These are phyloP conservation scores for Heliothis peltigera DNA, from an alignment of 2,888 invertebrate genomes.

Conservation along the genomic window DNA sequence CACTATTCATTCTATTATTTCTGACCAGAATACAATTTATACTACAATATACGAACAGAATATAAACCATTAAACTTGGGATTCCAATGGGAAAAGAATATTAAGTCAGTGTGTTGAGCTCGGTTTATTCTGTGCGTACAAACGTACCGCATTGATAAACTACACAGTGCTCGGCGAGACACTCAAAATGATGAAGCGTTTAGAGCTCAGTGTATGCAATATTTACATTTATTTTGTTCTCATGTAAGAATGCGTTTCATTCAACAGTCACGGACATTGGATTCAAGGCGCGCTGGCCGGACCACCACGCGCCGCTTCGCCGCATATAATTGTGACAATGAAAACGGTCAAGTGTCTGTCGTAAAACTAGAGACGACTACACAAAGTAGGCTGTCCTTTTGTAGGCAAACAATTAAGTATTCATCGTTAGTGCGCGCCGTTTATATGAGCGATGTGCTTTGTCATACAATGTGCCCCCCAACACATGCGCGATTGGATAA, in stretches of 20 bases:
- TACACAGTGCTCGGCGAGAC: constrained; percentile 31
- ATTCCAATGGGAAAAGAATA: constrained; percentile 22
- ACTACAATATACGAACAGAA: constrained; percentile 26
- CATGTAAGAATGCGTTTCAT: constrained; percentile 69
- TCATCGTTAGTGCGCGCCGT: constrained; percentile 75
- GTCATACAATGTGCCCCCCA: constrained; percentile 61
- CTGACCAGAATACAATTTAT: constrained; percentile 32
- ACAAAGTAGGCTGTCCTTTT: constrained; percentile 83
- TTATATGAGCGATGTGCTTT: constrained; percentile 71
- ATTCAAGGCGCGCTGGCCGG: constrained; percentile 66
- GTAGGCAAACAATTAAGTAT: constrained; percentile 83
- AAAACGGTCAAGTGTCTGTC: constrained; percentile 84
- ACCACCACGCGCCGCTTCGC: constrained; percentile 66
- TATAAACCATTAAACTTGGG: constrained; percentile 28
- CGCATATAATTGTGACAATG: constrained; percentile 82
- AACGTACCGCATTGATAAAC: constrained; percentile 36
- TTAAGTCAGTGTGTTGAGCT: constrained; percentile 19
- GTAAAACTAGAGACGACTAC: constrained; percentile 82
- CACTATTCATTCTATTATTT: constrained; percentile 42
- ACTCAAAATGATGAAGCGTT: constrained; percentile 60
- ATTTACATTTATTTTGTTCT: constrained; percentile 64
- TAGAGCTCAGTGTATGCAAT: constrained; percentile 56
- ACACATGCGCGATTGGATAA: constrained; percentile 46
- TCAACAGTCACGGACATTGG: constrained; percentile 68
- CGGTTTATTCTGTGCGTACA: constrained; percentile 28